Evolutionary conservation across 1,140 invertebrate genomes (phyloP).

Genomic region (Drosophila eugracilis): DNA sequence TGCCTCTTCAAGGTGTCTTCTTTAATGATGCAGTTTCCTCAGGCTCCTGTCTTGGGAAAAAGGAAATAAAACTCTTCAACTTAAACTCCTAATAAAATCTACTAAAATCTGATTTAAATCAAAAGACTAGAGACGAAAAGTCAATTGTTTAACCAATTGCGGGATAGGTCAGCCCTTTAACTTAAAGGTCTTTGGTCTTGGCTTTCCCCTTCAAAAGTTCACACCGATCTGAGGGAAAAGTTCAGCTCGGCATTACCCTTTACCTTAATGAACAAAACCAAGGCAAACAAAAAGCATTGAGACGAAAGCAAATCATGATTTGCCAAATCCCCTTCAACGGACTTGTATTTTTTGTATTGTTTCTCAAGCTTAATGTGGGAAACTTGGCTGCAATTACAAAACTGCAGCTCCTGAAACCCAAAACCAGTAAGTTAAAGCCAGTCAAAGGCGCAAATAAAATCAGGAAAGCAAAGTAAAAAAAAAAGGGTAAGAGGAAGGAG

Average conservation of each 20-base stretch:
- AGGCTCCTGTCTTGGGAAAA: not conserved
- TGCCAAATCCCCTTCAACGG: constrained; percentile 38
- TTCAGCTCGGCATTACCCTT: constrained; percentile 29
- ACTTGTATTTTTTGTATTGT: constrained; percentile 45
- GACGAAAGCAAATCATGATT: constrained; percentile 41
- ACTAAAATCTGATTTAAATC: not conserved
- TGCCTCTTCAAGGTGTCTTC: not conserved
- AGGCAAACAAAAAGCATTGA: constrained; percentile 32
- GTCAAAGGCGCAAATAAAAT: constrained; percentile 22
- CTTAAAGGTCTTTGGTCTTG: constrained; percentile 30
- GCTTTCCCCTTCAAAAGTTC: constrained; percentile 25
- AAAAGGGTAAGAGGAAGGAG: constrained; percentile 18
- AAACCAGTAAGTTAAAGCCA: constrained; percentile 40
- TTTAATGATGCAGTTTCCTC: not conserved
- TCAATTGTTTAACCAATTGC: constrained; percentile 2
- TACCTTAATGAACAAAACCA: constrained; percentile 39
- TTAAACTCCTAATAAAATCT: too few species aligned
- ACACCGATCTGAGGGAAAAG: constrained; percentile 17
- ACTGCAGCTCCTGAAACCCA: constrained; percentile 42
- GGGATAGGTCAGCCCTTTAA: constrained; percentile 9
- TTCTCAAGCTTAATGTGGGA: constrained; percentile 54
- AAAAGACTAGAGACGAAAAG: not conserved
- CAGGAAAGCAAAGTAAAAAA: constrained; percentile 7
- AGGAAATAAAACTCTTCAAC: too few species aligned
- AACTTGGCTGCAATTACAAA: constrained; percentile 37